Base-by-base conservation (phyloP, 2,113 vertebrate genomes). In the Synodontis membranacea region DNA sequence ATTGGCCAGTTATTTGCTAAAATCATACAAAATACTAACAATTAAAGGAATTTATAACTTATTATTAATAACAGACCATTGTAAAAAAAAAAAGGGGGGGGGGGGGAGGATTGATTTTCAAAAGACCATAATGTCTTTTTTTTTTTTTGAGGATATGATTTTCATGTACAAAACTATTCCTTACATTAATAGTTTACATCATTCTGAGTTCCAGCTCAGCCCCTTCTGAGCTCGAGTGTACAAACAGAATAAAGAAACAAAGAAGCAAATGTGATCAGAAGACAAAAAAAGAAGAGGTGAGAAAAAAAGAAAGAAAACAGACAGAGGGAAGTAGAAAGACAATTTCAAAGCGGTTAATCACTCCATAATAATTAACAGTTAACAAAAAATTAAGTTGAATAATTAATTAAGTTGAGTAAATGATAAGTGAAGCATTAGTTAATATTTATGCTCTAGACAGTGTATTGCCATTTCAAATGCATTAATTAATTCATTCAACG, bases 171-270 rank as follows among this genome's bases (percentile, higher is more conserved):
- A 64, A 64, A 64, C 31, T 64, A 64, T 31, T 64, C n/a, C 3
- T 64, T 64, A 31, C n/a, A 64, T 31, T 64, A 31, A 31, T 64
- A 37, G 66, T 37, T 37, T 64, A 6, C 14, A 70, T 39, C 34
- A 39, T 70, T 70, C 34, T 70, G 19, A 39, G 17, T 3, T 37
- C 19, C 34, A 39, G 66, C 17, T 70, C 19, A 39, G 66, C 19
- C 66, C 7, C 34, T 39, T 39, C 66, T 39, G 34, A 70, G 15
- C 34, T 21, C 7, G 23, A 74, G 44, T 70, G 44, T 80, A 85
- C 66, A 85, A 83, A 85, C 75, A 28, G 48, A 78, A 66, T 42
- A 70, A 52, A 80, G 3, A 42, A 74, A 84, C 34, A 68, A 80
- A 44, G n/a, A 62, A 62, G 15, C 11, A 31, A 82, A 82, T 5